phyloP scores from a whole-genome alignment of 1,140 invertebrate species.

The Delia radicum region DNA sequence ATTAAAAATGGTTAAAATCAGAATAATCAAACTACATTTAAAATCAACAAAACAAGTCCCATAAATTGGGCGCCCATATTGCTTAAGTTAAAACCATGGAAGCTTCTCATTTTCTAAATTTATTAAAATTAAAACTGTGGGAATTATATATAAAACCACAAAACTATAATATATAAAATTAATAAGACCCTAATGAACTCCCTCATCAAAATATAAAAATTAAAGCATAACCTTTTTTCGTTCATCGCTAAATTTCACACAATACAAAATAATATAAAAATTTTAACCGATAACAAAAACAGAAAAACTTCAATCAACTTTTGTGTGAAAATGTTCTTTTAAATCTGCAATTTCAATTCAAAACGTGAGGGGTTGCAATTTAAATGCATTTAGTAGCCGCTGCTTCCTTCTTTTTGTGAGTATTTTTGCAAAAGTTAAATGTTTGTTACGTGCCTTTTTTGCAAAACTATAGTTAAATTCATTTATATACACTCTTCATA shows the following conservation, averaged over 20 bases:
- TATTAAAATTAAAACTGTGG: too few species aligned
- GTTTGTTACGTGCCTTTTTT: background rate
- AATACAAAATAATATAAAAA: background rate
- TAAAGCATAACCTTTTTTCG: background rate
- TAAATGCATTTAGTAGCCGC: background rate
- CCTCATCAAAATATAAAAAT: background rate
- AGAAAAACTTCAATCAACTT: background rate
- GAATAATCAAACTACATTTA: background rate
- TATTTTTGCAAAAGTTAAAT: background rate
- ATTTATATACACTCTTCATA: background rate
- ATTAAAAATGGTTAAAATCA: too few species aligned
- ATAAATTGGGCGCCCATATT: too few species aligned
- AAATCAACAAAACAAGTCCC: too few species aligned
- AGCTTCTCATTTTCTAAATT: too few species aligned
- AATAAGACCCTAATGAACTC: background rate
- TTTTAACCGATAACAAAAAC: background rate
- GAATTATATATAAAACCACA: background rate
- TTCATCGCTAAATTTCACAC: background rate
- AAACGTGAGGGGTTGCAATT: background rate
- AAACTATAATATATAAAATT: background rate
- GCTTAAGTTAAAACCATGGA: too few species aligned
- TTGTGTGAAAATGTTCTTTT: background rate
- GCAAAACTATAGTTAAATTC: background rate
- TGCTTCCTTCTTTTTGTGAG: background rate
- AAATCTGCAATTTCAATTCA: background rate